Percentiles rank a stretch among this genome's conserved stretches.
phyloP scores from a whole-genome alignment of 2,888 invertebrate genomes.

The Apeira syringaria region DNA sequence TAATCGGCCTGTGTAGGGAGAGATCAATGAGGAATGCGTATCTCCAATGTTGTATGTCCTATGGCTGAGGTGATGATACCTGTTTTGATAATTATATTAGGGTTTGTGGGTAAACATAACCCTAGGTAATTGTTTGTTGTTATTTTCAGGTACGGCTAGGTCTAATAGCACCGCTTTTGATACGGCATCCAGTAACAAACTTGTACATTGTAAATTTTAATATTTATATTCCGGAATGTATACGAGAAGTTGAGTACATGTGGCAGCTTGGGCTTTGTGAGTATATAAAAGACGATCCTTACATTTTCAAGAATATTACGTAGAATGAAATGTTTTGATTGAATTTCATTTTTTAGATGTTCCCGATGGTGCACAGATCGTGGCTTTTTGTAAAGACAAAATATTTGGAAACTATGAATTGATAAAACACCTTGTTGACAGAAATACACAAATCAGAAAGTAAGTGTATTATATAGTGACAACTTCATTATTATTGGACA shows the following conservation, averaged over 20 bases:
- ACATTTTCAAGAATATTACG: too few relatives aligned
- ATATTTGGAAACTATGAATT: slow-evolving; percentile 85
- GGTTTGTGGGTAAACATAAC: too few relatives aligned
- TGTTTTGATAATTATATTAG: too few relatives aligned
- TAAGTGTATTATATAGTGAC: slow-evolving; percentile 29
- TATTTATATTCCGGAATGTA: slow-evolving; percentile 87
- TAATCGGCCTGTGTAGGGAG: too few relatives aligned
- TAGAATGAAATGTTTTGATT: too few relatives aligned
- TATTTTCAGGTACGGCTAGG: slow-evolving; percentile 83
- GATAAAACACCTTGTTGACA: slow-evolving; percentile 84
- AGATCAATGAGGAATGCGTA: too few relatives aligned
- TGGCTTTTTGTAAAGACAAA: slow-evolving; percentile 88
- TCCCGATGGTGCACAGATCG: slow-evolving; percentile 89
- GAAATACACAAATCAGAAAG: slow-evolving; percentile 84
- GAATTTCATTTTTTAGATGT: slow-evolving; percentile 71
- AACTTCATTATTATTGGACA: too few relatives aligned
- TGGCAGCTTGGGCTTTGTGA: slow-evolving; percentile 88
- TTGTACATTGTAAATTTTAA: slow-evolving; percentile 89
- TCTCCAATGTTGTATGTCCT: too few relatives aligned
- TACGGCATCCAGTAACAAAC: slow-evolving; percentile 86
- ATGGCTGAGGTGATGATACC: too few relatives aligned
- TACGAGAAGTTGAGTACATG: slow-evolving; percentile 92
- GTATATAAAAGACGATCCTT: slow-evolving; percentile 33
- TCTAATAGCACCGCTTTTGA: slow-evolving; percentile 88
- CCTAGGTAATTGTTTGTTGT: too few relatives aligned